These are phyloP conservation scores for Isotomurus palustris DNA, from an alignment of 2,888 invertebrate species.

Conservation along the genomic window DNA sequence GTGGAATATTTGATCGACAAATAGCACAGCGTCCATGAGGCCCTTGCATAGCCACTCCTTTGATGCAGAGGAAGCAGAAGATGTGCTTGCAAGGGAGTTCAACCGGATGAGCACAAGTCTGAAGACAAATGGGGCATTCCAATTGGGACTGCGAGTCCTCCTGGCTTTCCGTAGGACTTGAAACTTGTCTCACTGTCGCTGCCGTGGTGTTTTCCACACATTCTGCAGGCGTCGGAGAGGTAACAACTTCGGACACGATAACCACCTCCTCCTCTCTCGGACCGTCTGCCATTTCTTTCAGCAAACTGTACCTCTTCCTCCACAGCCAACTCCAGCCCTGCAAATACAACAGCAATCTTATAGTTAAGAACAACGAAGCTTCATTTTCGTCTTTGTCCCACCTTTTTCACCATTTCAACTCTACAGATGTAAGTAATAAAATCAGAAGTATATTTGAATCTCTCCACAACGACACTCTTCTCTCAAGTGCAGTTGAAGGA, in stretches of 20 bases:
- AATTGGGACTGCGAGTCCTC: constrained; percentile 19
- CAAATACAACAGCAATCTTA: not conserved
- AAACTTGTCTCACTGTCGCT: not conserved
- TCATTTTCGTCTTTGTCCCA: too few relatives aligned
- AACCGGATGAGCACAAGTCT: constrained; percentile 86
- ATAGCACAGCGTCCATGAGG: constrained; percentile 74
- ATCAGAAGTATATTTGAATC: too few relatives aligned
- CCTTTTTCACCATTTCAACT: too few relatives aligned
- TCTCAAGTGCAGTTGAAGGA: too few relatives aligned
- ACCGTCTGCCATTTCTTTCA: not conserved
- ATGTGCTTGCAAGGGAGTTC: constrained; percentile 89
- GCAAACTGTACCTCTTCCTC: not conserved
- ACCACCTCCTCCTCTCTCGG: not conserved
- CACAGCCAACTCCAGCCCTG: not conserved
- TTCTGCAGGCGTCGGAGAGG: not conserved
- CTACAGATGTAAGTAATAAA: too few relatives aligned
- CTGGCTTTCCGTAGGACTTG: not conserved
- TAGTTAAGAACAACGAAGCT: too few relatives aligned
- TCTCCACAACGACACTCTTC: too few relatives aligned
- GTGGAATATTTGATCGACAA: constrained; percentile 86
- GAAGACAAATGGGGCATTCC: constrained; percentile 90
- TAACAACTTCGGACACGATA: not conserved
- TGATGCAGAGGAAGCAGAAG: constrained; percentile 92
- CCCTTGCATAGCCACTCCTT: constrained; percentile 76
- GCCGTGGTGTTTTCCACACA: not conserved